Evolutionary conservation across 1,140 invertebrate genomes (phyloP), one percentile per base, ranked within the genome.

Genomic region (Caenorhabditis remanei): DNA sequence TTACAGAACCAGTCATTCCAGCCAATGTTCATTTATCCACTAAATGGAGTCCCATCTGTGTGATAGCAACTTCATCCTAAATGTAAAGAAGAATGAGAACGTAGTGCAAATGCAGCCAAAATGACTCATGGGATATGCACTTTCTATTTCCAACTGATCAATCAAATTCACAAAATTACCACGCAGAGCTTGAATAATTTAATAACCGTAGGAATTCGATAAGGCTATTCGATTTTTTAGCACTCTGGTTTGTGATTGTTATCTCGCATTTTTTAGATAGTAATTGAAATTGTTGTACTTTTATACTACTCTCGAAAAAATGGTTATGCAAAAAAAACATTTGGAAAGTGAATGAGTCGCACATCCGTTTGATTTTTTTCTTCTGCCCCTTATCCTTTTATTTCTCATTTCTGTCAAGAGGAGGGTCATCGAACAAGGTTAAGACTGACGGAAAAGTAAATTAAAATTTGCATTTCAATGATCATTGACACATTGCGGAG

Each of bases 401-500:
- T 71, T 79, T 79, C 40, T 79, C 71, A 79, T 79, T 79, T 79
- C 71, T 79, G 43, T 79, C 71, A 79, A 79, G 71, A 46, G 43
- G 19, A 67, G 71, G 71, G 71, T 79, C 71, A 79, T 79, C 71
- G 71, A 79, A 79, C 71, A 48, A 79, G 71, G 71, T 79, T 79
- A n/a, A 79, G 19, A 8, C 14, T 14, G 13, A n/a, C 0, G 40
- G 7, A 50, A 79, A 79, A 79, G 46, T 48, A 79, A 79, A 79
- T 79, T 79, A 79, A 79, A 79, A 46, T 71, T 71, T 46, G 63
- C 24, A 48, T 71, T 71, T 13, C 11, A 79, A 13, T 79, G 71
- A 79, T 79, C 71, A 53, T 53, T 79, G 71, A 79, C 46, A 79
- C 71, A 24, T 32, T 19, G 65, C 41, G 7, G 9, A 40, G 16